These are phyloP conservation scores for Latheticus oryzae DNA, from an alignment of 2,888 invertebrate genomes.

Conservation along the genomic window DNA sequence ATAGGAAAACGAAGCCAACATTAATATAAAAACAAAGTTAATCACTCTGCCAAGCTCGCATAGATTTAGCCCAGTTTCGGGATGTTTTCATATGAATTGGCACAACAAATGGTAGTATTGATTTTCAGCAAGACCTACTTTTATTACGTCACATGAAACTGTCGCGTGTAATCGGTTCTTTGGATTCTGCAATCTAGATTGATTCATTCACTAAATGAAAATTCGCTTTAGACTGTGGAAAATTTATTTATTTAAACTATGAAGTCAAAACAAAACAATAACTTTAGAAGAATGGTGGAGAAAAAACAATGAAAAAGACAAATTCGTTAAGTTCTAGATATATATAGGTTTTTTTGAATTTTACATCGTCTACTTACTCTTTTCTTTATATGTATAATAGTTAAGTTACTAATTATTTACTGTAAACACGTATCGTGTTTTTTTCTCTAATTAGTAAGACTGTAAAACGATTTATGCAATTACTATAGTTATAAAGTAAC, in stretches of 20 bases:
- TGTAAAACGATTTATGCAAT: constrained; percentile 38
- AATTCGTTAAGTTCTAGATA: constrained; percentile 40
- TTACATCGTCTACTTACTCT: constrained; percentile 38
- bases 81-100: constrained; percentile 37
- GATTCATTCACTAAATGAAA: constrained; percentile 11
- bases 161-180: constrained; percentile 29
- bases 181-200: constrained; percentile 20
- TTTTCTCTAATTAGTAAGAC: constrained; percentile 38
- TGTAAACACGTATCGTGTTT: constrained; percentile 35
- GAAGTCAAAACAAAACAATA: constrained; percentile 38
- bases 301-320: constrained; percentile 41
- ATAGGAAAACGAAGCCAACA: constrained; percentile 3
- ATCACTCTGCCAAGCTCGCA: constrained; percentile 18
- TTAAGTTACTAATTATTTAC: constrained; percentile 41
- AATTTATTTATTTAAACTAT: constrained; percentile 41
- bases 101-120: constrained; percentile 37
- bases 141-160: constrained; percentile 29
- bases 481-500: constrained; percentile 25
- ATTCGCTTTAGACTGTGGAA: constrained; percentile 36
- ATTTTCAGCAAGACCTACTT: constrained; percentile 38
- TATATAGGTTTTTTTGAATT: constrained; percentile 40
- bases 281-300: constrained; percentile 36
- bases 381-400: constrained; percentile 37
- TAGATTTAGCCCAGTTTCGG: constrained; percentile 39
- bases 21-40: constrained; percentile 24